phyloP scores from a whole-genome alignment of 2,888 invertebrate species.

The Apamea anceps region DNA sequence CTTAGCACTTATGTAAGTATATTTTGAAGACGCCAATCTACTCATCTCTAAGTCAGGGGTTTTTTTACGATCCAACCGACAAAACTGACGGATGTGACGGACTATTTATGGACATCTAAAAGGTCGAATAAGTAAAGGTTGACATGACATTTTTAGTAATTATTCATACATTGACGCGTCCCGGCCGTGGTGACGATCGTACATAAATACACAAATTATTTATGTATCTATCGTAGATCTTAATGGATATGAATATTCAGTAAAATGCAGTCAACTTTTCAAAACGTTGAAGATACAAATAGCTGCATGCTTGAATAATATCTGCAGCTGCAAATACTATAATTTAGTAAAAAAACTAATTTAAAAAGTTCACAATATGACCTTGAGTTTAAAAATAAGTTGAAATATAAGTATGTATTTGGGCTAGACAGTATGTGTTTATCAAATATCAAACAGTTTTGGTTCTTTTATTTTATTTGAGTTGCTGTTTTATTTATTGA shows the following conservation, averaged over 20 bases:
- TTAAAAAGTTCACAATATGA: conserved; percentile 38
- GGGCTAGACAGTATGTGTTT: not conserved
- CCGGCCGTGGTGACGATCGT: conserved; percentile 19
- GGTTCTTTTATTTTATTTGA: not conserved
- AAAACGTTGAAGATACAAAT: conserved; percentile 13
- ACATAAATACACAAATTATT: conserved; percentile 29
- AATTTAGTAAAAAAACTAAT: conserved; percentile 9
- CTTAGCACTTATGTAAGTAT: conserved; percentile 56
- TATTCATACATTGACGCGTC: conserved; percentile 42
- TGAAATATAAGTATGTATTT: conserved; percentile 3
- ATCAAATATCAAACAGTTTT: not conserved
- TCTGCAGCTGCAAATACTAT: conserved; percentile 14
- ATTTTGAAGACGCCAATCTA: conserved; percentile 46
- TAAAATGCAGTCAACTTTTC: not conserved
- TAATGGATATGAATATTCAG: conserved; percentile 55
- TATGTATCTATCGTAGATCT: conserved; percentile 50
- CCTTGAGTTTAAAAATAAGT: conserved; percentile 31
- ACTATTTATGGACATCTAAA: conserved; percentile 53
- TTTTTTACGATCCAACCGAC: conserved; percentile 48
- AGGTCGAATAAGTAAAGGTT: conserved; percentile 63
- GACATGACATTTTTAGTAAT: conserved; percentile 56
- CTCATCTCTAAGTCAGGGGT: conserved; percentile 62
- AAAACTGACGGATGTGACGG: conserved; percentile 63
- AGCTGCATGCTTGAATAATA: conserved; percentile 8
- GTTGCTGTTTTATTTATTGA: not conserved